Percentiles rank a stretch among this genome's conserved stretches.
Conservation (phyloP, 2,797 vertebrate species). For the Muscicapa striata region DNA sequence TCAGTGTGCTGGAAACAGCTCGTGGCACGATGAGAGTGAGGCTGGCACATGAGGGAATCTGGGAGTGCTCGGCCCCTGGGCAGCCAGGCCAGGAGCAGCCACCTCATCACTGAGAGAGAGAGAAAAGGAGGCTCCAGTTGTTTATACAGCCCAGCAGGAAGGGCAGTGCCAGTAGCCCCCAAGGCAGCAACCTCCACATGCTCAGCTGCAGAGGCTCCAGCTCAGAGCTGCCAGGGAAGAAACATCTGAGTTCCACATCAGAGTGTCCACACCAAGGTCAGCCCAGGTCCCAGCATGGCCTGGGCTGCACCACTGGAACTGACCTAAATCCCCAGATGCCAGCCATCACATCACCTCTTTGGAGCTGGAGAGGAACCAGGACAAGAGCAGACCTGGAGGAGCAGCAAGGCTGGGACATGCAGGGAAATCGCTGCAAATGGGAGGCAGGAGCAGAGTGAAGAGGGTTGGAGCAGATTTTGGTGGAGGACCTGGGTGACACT, state of each 20-base stretch:
- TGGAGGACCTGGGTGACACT: background rate
- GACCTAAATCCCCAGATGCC: fast-evolving
- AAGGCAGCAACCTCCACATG: fast-evolving
- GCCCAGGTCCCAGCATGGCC: background rate
- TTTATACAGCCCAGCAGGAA: background rate
- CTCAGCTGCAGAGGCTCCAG: fast-evolving
- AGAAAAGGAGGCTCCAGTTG: background rate
- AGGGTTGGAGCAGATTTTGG: background rate
- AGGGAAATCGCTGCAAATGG: fast-evolving
- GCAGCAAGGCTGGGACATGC: fast-evolving
- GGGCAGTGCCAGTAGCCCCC: background rate
- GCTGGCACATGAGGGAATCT: fast-evolving
- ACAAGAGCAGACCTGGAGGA: background rate
- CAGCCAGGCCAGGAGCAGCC: background rate
- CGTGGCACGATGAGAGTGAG: background rate
- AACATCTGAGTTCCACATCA: background rate
- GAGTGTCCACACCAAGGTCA: fast-evolving
- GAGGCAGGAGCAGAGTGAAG: background rate
- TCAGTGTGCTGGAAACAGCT: background rate
- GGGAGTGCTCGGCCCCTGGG: background rate
- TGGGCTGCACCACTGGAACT: background rate
- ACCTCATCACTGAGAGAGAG: background rate
- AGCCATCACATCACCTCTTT: background rate
- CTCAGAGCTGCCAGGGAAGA: background rate
- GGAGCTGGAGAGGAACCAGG: background rate